Evolutionary conservation across 1,140 invertebrate genomes (phyloP).

Genomic region (Aphis gossypii): DNA sequence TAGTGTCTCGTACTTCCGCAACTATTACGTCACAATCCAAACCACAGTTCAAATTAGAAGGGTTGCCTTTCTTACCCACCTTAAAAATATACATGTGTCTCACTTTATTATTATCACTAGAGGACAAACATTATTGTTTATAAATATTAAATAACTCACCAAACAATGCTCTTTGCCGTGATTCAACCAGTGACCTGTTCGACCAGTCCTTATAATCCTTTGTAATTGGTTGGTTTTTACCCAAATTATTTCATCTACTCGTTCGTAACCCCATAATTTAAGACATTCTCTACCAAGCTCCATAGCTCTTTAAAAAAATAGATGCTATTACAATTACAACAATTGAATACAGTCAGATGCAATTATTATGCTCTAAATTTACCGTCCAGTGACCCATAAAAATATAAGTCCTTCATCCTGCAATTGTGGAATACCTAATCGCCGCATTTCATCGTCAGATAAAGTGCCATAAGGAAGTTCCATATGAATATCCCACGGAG

Average conservation of each 20-base stretch:
- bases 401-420: slow-evolving; percentile 97
- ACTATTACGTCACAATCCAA: slow-evolving; percentile 98
- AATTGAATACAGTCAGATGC: not conserved
- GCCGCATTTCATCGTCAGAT: slow-evolving; percentile 98
- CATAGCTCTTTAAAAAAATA: slow-evolving; percentile 80
- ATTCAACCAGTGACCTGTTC: slow-evolving; percentile 98
- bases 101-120: not conserved
- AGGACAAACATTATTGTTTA: not conserved
- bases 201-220: slow-evolving; percentile 93
- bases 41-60: slow-evolving; percentile 88
- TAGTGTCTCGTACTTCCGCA: slow-evolving; percentile 95
- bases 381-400: slow-evolving; percentile 95
- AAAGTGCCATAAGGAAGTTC: slow-evolving; percentile 98
- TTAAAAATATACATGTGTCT: slow-evolving; percentile 59
- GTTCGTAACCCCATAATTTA: slow-evolving; percentile 92
- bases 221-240: slow-evolving; percentile 99
- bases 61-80: slow-evolving; percentile 94
- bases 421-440: slow-evolving; percentile 85
- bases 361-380: slow-evolving; percentile 24
- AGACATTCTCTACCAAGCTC: slow-evolving; percentile 93
- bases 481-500: slow-evolving; percentile 99
- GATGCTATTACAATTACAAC: slow-evolving; percentile 7
- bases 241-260: slow-evolving; percentile 98
- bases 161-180: slow-evolving; percentile 99
- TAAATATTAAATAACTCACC: slow-evolving; percentile 65